Base-by-base conservation (phyloP, 2,797 vertebrate species). In the Lycodopsis pacificus region DNA sequence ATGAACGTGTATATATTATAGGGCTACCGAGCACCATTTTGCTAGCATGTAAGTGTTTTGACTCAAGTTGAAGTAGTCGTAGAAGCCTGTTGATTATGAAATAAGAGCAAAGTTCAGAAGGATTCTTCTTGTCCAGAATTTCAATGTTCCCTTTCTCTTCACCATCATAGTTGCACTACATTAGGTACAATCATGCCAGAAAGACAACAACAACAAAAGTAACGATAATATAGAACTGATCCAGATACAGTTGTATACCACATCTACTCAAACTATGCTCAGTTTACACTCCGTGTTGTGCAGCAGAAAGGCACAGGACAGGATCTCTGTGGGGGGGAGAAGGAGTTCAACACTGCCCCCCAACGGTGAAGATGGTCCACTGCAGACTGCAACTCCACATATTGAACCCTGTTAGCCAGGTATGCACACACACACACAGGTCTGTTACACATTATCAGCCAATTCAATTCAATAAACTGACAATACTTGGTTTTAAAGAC, bases 401-500 rank as follows among this genome's bases (percentile, higher is more conserved):
- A 54, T 11, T 46, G 54, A 75, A 34, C 40, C 27, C 27, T 61
- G 62, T 70, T 51, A 36, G 38, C 6, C 82, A 36, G 42, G 27
- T 40, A 53, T 32, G 27, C 40, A 72, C 65, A 71, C 9, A 72
- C 65, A 71, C 9, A 54, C 53, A 54, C 13, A 54, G 2, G 10
- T 15, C 25, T 25, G 42, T 34, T 30, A 20, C 70, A 75, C 53
- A 67, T 15, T 7, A 66, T 80, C 76, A 73, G 64, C 30, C 67
- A 51, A 44, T 8, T 67, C 40, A 66, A 59, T 61, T 76, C 67
- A 69, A 81, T 73, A 54, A 87, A 70, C 20, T 76, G 82, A 56
- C 77, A 84, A 89, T 83, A 90, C 83, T 82, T 32, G 36, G 69
- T 84, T 84, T 77, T 20, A 65, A 86, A 74, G 32, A 72, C 67